A percentile compares a stretch with the other conserved stretches of the same genome.
Conservation (phyloP, 30 jellyfish, hydroid and myxozoan species). For the Hydractinia echinata region DNA sequence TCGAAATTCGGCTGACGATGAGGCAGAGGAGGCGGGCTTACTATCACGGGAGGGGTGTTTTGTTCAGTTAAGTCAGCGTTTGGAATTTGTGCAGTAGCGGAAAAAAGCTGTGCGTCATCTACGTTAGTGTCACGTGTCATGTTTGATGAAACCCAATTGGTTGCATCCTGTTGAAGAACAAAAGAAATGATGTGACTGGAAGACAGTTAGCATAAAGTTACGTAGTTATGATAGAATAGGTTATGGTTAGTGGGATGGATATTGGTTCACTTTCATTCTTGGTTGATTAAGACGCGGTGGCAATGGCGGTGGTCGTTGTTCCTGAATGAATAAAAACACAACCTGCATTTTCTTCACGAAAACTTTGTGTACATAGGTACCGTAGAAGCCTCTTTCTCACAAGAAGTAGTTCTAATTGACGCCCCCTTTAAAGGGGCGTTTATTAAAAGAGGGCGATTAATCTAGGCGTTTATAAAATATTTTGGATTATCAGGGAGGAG, state of each 20-base stretch:
- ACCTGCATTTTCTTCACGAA: not conserved
- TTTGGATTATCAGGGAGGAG: too few species aligned
- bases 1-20: conserved; percentile 56
- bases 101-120: not conserved
- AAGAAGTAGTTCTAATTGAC: too few species aligned
- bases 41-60: conserved; percentile 41
- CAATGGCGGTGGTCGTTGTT: conserved; percentile 33
- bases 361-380: too few species aligned
- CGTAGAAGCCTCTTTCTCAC: too few species aligned
- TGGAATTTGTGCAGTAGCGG: not conserved
- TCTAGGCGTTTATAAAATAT: too few species aligned
- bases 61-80: not conserved
- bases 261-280: conserved; percentile 1
- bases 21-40: conserved; percentile 92
- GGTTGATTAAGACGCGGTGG: conserved; percentile 35
- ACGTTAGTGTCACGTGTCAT: conserved; percentile 1
- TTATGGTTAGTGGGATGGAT: not conserved
- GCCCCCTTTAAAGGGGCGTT: too few species aligned
- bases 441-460: too few species aligned
- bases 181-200: conserved; percentile 9
- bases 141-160: not conserved
- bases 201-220: not conserved
- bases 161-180: conserved; percentile 20
- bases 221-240: not conserved
- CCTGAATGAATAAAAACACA: conserved; percentile 18